phyloP scores from a whole-genome alignment of 2,888 invertebrate species.

The Trachelus iudaicus region DNA sequence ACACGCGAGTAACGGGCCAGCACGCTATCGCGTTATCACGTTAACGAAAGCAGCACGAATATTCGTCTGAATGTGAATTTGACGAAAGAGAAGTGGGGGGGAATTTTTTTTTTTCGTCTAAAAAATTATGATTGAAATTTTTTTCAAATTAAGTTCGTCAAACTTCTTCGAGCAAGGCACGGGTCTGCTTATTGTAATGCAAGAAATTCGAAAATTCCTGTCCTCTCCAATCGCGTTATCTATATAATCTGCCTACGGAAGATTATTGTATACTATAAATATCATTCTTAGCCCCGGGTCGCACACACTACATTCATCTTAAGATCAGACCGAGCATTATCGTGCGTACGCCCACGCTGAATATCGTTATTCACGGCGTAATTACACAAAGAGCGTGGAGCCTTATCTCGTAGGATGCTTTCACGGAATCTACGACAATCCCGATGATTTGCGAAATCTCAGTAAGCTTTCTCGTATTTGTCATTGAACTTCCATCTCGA shows the following conservation, averaged over 20 bases:
- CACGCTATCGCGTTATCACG: background rate
- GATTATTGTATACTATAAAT: conserved; percentile 36
- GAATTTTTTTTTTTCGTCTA: background rate
- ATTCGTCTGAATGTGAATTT: background rate
- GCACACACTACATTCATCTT: conserved; percentile 29
- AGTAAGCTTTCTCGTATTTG: background rate
- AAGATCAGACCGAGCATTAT: conserved; percentile 20
- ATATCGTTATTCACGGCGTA: conserved; percentile 37
- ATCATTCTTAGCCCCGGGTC: conserved; percentile 35
- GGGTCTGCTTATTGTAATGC: background rate
- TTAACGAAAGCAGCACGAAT: background rate
- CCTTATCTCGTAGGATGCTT: conserved; percentile 18
- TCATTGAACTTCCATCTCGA: background rate
- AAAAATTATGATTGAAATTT: background rate
- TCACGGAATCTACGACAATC: background rate
- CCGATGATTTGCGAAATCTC: background rate
- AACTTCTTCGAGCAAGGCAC: background rate
- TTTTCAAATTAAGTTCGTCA: background rate
- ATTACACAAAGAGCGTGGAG: conserved; percentile 26
- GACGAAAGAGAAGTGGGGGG: background rate
- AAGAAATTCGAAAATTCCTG: conserved; percentile 30
- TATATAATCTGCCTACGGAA: conserved; percentile 32
- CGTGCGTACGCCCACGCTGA: conserved; percentile 26
- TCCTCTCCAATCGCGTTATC: conserved; percentile 35
- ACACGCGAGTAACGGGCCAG: background rate